A percentile compares a stretch with the other conserved stretches of the same genome.
phyloP scores from a whole-genome alignment of 2,113 vertebrate species.

The Otolemur garnettii region DNA sequence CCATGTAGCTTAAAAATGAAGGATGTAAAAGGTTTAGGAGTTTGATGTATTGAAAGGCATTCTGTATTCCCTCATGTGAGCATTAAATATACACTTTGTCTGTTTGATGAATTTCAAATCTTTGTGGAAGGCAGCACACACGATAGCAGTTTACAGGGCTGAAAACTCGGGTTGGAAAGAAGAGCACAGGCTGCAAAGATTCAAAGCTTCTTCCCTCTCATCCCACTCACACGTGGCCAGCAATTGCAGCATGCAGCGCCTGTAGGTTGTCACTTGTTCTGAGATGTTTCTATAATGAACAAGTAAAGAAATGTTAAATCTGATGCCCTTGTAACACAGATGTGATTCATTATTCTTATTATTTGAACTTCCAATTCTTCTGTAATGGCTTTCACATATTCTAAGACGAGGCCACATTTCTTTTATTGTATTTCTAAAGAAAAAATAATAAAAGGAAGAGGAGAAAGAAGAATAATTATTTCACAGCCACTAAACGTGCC shows the following conservation, averaged over 20 bases:
- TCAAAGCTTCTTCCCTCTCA: conserved; percentile 67
- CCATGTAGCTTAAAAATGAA: conserved; percentile 93
- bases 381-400: background rate
- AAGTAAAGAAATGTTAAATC: conserved; percentile 17
- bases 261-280: conserved; percentile 43
- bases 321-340: background rate
- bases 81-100: conserved; percentile 92
- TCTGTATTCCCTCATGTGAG: conserved; percentile 90
- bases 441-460: background rate
- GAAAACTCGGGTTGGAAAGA: conserved; percentile 79
- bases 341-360: background rate
- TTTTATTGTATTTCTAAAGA: background rate
- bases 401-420: background rate
- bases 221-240: conserved; percentile 21
- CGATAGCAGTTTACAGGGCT: conserved; percentile 78
- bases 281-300: conserved; percentile 11
- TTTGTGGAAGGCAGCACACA: conserved; percentile 84
- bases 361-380: background rate
- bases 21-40: conserved; percentile 92
- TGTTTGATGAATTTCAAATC: conserved; percentile 91
- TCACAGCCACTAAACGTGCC: background rate
- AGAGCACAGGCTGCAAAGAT: conserved; percentile 68
- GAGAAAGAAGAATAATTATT: background rate
- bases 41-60: conserved; percentile 92
- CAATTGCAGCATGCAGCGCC: background rate